Evolutionary conservation across 2,888 invertebrate species (phyloP), one percentile per base, ranked within the genome.

Genomic region (Epinotia ramella): DNA sequence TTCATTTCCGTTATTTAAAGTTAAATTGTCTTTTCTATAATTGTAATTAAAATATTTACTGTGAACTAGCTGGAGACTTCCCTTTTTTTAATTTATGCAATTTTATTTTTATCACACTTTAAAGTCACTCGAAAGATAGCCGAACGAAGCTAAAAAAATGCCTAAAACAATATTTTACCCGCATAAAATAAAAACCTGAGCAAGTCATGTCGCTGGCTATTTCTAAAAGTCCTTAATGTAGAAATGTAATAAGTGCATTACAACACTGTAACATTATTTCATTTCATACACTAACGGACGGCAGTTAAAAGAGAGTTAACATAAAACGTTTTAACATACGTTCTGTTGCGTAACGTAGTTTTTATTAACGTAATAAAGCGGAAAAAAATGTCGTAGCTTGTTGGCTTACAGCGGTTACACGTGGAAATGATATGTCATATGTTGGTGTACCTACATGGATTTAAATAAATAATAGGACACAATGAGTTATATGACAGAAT

Each of bases 271-370:
- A 2, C 16, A n/a, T 53, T 53, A 53, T n/a, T n/a, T 6, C 53
- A 53, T 53, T 53, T 53, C 53, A 53, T n/a, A 5, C 53, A 53
- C 53, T 16, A 49, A 16, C 13, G 49, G 5, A 5, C 16, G 46
- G 4, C 28, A 20, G 46, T 73, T 63, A 49, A 69, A 56, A 18
- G 46, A 24, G 66, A 44, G 60, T 71, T 71, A 62, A 71, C 69
- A 70, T 49, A 57, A 59, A 59, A 24, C 24, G 69, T 44, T 67
- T 67, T 18, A 59, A 60, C 60, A 56, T 33, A 65, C 63, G 65
- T 71, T 59, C 40, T 20, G 69, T 56, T 53, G 53, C 75, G 60
- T 75, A 66, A 75, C 49, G 70, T 59, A 60, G 49, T 71, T 71
- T 71, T 71, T 75, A 71, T 66, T 71, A 66, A 71, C 60, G 64